These are phyloP conservation scores for Gracilinanus agilis DNA, from an alignment of 2,113 vertebrate genomes.

Conservation along the genomic window DNA sequence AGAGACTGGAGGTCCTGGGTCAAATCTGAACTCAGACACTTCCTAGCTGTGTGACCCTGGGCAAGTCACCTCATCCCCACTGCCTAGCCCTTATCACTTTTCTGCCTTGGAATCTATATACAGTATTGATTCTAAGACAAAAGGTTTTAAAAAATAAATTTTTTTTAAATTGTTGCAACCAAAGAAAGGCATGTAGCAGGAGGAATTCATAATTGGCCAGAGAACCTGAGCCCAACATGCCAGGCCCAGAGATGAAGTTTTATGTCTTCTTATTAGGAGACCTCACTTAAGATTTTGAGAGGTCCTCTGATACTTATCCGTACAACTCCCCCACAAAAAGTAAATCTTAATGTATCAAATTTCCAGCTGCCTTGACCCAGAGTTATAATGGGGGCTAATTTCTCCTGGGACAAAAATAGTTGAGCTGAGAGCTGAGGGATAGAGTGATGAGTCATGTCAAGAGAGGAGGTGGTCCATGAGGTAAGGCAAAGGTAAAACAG, in stretches of 20 bases:
- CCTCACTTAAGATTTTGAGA: background rate
- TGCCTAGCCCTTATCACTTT: no score
- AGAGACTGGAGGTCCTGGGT: no score
- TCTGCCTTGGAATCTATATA: no score
- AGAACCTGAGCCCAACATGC: background rate
- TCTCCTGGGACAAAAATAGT: slow-evolving; percentile 5
- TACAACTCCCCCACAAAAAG: background rate
- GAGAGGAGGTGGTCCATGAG: background rate
- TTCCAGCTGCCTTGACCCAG: background rate
- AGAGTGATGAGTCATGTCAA: background rate
- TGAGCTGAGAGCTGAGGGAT: background rate
- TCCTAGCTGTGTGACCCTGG: no score
- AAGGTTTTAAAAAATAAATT: no score
- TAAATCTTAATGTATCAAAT: background rate
- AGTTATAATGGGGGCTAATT: slow-evolving; percentile 2
- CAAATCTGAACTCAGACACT: no score
- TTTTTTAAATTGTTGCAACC: no score
- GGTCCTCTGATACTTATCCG: background rate
- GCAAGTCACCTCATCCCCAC: no score
- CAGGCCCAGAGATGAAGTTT: background rate
- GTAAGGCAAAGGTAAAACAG: background rate
- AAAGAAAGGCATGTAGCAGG: background rate
- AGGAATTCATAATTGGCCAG: background rate
- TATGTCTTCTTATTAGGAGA: background rate
- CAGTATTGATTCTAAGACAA: no score